Conservation (phyloP, 2,888 invertebrate genomes). For the Acrocyrtus sp. region DNA sequence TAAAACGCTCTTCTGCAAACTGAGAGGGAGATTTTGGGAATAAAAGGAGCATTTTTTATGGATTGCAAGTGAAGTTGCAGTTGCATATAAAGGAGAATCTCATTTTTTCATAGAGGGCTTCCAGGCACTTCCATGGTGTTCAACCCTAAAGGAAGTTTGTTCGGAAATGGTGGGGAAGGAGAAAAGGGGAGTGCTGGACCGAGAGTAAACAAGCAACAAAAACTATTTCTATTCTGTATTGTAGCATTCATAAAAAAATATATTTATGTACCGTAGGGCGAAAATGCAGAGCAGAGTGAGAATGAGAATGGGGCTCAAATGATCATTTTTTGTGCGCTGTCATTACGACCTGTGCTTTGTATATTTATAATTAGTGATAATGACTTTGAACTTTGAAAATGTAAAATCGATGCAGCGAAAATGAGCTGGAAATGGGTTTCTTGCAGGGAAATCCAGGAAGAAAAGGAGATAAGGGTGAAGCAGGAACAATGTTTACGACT, state of each 20-base stretch:
- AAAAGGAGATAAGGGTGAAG: conserved; percentile 56
- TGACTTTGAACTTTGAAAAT: conserved; percentile 34
- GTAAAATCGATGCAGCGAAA: conserved; percentile 34
- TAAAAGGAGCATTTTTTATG: no score
- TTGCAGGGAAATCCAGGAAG: conserved; percentile 38
- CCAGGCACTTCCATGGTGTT: conserved; percentile 30
- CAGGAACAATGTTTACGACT: conserved; percentile 27
- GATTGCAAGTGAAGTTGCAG: no score
- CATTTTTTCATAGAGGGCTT: conserved; percentile 41
- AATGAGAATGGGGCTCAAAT: no score
- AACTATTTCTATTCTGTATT: not conserved
- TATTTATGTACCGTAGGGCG: no score
- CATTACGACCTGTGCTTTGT: no score
- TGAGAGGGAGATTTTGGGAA: no score
- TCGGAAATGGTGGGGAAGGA: conserved; percentile 30
- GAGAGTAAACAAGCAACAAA: conserved; percentile 13
- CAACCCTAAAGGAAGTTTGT: conserved; percentile 39
- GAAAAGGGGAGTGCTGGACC: conserved; percentile 45
- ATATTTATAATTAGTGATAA: not conserved
- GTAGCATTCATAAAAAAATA: no score
- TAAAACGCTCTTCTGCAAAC: no score
- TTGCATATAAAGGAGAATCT: no score
- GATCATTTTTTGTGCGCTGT: no score
- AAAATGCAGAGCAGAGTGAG: no score
- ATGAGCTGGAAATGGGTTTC: conserved; percentile 19